Base-by-base conservation (phyloP, 2,113 vertebrate species). In the Salvelinus fontinalis region DNA sequence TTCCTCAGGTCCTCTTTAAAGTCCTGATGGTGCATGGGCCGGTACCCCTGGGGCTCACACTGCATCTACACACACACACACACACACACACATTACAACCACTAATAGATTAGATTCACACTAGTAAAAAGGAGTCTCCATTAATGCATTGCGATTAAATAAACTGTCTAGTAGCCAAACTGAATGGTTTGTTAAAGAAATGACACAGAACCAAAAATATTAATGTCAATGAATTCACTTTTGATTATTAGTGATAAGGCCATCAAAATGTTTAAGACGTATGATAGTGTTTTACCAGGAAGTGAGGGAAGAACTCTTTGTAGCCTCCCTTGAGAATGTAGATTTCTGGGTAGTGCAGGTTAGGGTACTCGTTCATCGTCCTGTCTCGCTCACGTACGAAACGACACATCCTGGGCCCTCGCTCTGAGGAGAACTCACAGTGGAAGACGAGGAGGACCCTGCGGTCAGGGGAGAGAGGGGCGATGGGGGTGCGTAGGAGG, bases 281-380 rank as follows among this genome's bases (percentile, higher is more conserved):
- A 11, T 1, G 59, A 24, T 7, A 1, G 59, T n/a, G n/a, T 54
- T 22, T 51, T 49, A 98, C 97, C 95, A 95, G 88, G 74, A 93
- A 94, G 29, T 91, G 86, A 0, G 90, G 94, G 87, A 95, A 98
- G 91, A 98, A 98, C 2, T 98, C 96, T 69, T 95, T 96, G 92
- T 99, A 99, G 3, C 97, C 97, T 0, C 96, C 96, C 80, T 97
- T 97, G 67, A 98, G 85, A 83, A 98, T 82, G 39, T 99, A 99
- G 67, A 99, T 94, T 82, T 98, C 96, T 0, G 97, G 97, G 80
- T 98, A 98, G 88, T 95, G 93, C 71, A 98, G 96, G 27, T 83
- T 89, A 0, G 97, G 97, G 78, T 98, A 99, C 7, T 93, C 91
- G 0, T 98, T 96, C 20, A 93, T 24, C 0, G 90, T 83, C 0